phyloP scores from a whole-genome alignment of 2,888 invertebrate genomes.

The Stratiomys singularior region DNA sequence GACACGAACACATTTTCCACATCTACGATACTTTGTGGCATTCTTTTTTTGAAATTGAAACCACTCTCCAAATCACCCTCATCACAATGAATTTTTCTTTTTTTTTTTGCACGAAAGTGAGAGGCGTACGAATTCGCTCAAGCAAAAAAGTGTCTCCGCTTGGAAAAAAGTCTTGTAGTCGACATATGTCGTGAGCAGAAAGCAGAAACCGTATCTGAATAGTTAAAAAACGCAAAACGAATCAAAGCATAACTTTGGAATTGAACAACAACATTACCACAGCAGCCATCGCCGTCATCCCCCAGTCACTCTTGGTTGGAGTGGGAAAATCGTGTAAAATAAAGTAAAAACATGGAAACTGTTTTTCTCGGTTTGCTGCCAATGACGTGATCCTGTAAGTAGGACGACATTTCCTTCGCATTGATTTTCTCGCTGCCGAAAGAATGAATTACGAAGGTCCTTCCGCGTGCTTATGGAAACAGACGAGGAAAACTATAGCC shows the following conservation, averaged over 20 bases:
- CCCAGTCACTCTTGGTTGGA: neutral
- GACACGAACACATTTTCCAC: slow-evolving; percentile 31
- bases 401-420: neutral
- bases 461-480: neutral
- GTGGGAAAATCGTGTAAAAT: slow-evolving; percentile 50
- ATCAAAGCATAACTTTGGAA: slow-evolving; percentile 28
- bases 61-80: neutral
- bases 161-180: slow-evolving; percentile 33
- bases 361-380: slow-evolving; percentile 53
- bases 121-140: slow-evolving; percentile 14
- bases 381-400: slow-evolving; percentile 43
- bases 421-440: neutral
- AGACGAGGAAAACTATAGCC: too few species aligned
- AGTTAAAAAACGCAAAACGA: slow-evolving; percentile 16
- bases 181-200: slow-evolving; percentile 43
- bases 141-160: slow-evolving; percentile 19
- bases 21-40: slow-evolving; percentile 2
- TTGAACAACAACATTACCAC: neutral
- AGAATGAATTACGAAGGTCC: neutral
- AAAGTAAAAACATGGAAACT: slow-evolving; percentile 49
- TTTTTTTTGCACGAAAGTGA: too few species aligned
- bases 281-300: neutral
- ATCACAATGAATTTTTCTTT: neutral
- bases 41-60: neutral
- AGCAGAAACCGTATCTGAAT: slow-evolving; percentile 25